Conservation (phyloP, 2,888 invertebrate species). For the Drosophila helvetica region DNA sequence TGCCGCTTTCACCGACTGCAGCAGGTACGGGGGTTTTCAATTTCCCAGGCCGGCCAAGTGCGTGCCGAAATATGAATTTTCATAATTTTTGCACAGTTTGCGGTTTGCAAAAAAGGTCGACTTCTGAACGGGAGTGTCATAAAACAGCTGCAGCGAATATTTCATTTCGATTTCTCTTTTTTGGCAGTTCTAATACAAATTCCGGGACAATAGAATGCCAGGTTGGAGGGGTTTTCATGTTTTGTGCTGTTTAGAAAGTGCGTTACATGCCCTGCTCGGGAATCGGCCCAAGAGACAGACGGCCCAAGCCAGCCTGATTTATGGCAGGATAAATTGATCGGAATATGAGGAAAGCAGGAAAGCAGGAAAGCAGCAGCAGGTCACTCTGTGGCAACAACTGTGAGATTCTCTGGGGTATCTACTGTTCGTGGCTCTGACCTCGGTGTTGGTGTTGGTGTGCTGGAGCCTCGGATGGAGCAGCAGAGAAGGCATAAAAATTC, state of each 20-base stretch:
- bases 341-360: conserved; percentile 50
- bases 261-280: conserved; percentile 62
- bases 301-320: conserved; percentile 57
- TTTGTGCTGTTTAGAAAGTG: conserved; percentile 73
- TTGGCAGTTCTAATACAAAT: conserved; percentile 35
- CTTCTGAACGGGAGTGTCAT: conserved; percentile 46
- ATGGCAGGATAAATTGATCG: conserved; percentile 46
- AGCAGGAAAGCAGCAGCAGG: conserved; percentile 11
- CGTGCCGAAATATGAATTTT: conserved; percentile 78
- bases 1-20: conserved; percentile 19
- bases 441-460: conserved; percentile 11
- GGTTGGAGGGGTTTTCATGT: conserved; percentile 31
- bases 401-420: background rate
- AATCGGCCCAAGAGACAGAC: conserved; percentile 22
- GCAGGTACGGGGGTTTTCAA: conserved; percentile 47
- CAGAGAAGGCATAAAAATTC: conserved; percentile 70
- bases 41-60: conserved; percentile 61
- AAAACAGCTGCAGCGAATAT: conserved; percentile 62
- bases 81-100: conserved; percentile 76
- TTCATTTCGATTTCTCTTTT: conserved; percentile 23
- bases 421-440: conserved; percentile 1
- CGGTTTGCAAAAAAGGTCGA: conserved; percentile 54
- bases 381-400: conserved; percentile 7
- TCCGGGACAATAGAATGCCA: conserved; percentile 55
- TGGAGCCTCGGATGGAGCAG: conserved; percentile 17